Conservation (phyloP, 2,797 vertebrate species). For the Eidolon dupreanum region DNA sequence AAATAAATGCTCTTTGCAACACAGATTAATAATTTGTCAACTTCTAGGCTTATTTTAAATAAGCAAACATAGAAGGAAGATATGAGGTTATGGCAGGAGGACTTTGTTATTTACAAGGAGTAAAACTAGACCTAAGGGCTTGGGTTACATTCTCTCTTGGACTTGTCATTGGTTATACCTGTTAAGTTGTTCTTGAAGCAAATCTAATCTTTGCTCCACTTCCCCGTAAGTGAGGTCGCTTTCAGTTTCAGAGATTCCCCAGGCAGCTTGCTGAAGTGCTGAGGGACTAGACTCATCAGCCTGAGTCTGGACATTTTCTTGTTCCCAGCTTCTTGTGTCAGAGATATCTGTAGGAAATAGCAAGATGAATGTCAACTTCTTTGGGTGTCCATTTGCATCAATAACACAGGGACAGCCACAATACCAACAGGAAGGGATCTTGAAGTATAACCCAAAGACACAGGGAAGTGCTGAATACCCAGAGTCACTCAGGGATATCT, state of each 20-base stretch:
- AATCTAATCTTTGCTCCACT: constrained; percentile 96
- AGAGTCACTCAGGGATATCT: not conserved
- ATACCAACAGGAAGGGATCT: not conserved
- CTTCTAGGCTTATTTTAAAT: constrained; percentile 47
- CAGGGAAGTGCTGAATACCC: not conserved
- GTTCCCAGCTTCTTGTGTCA: constrained; percentile 88
- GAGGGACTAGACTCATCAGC: constrained; percentile 89
- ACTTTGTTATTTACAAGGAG: not conserved
- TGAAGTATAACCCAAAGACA: not conserved
- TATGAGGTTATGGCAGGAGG: not conserved
- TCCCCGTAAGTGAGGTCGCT: constrained; percentile 96
- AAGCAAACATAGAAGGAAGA: not conserved
- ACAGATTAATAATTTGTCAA: constrained; percentile 32
- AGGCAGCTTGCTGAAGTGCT: constrained; percentile 86
- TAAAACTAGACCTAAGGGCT: not conserved
- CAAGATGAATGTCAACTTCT: not conserved
- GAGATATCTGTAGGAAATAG: constrained; percentile 88
- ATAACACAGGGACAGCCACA: not conserved
- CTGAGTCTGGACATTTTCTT: constrained; percentile 84
- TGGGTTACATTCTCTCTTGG: not conserved
- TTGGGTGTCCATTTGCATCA: not conserved
- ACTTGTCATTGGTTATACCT: constrained; percentile 87
- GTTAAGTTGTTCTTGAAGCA: constrained; percentile 98
- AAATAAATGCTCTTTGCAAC: constrained; percentile 15
- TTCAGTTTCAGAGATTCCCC: constrained; percentile 92